These are phyloP conservation scores for Rhinogobius similis DNA, from an alignment of 2,113 vertebrate genomes.

Conservation along the genomic window DNA sequence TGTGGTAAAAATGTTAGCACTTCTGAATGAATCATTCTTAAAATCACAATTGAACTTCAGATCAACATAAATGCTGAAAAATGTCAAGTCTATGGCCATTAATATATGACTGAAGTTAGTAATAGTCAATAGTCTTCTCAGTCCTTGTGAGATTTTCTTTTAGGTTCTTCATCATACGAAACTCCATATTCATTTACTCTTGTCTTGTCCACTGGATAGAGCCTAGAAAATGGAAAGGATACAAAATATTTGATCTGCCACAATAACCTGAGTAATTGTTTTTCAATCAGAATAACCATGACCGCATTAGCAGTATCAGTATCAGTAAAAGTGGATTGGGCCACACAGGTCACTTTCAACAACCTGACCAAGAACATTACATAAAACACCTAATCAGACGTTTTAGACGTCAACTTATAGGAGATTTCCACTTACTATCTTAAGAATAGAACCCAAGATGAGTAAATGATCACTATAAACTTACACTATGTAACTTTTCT, in stretches of 20 bases:
- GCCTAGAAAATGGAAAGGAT: conserved; percentile 74
- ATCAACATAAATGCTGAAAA: not conserved
- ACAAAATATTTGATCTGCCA: not conserved
- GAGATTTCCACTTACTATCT: not conserved
- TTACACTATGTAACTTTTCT: no score
- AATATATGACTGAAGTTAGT: not conserved
- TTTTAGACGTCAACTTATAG: not conserved
- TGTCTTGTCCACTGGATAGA: conserved; percentile 97
- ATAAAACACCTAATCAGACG: no score
- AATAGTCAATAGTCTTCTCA: conserved; percentile 33
- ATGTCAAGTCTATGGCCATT: not conserved
- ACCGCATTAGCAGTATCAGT: not conserved
- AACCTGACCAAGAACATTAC: no score
- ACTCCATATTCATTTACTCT: conserved; percentile 96
- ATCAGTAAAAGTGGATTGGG: not conserved
- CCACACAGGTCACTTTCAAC: no score
- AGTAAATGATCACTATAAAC: no score
- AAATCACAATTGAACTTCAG: not conserved
- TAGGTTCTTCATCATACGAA: conserved; percentile 87
- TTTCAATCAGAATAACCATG: not conserved
- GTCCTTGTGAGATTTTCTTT: conserved; percentile 82
- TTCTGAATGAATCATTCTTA: not conserved
- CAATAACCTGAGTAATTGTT: not conserved
- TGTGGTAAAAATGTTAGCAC: not conserved
- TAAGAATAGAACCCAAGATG: not conserved